Evolutionary conservation across 1,140 invertebrate genomes (phyloP), one percentile per base, ranked within the genome.

Genomic region (Cydia pomonella): DNA sequence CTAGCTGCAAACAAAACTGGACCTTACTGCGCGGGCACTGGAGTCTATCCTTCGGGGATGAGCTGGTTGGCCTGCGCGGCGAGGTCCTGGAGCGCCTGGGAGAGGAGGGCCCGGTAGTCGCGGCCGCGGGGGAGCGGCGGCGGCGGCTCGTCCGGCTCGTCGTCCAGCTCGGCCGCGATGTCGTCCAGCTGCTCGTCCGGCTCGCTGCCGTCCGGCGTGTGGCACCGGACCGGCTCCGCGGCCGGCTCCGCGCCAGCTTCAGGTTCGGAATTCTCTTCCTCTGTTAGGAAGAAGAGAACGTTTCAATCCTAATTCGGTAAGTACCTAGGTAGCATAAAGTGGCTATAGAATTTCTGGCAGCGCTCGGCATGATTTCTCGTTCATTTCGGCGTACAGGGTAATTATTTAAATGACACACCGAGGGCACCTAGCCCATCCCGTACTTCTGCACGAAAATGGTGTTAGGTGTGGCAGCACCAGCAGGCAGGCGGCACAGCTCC

Each of bases 211-310:
- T 76, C 76, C 12, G 80, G 78, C 64, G 78, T 79, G 73, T 75
- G 73, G 64, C 78, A 77, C 10, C 75, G 76, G 7, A 50, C 76
- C 71, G 76, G 12, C 33, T 73, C 75, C 59, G 38, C 29, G 12
- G 69, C n/a, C 63, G 72, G 50, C 75, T 73, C 74, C 44, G 66
- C 7, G 59, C n/a, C 33, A 53, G 73, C 72, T 38, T 84, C 82
- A 10, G 79, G 75, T 23, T 84, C 82, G 0, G 80, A 82, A 2
- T 29, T 74, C 25, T 84, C 82, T 33, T 84, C 82, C 33, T 82
- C 82, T 82, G 76, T 25, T 44, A 41, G 27, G 72, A 9, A 69
- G 27, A 69, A 18, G 21, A 76, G 23, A 73, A 66, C 27, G 64
- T 73, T 66, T 38, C 53, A 69, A 63, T n/a, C 66, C 13, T 2